phyloP scores from a whole-genome alignment of 1,140 invertebrate genomes.

The Armadillidium nasatum region DNA sequence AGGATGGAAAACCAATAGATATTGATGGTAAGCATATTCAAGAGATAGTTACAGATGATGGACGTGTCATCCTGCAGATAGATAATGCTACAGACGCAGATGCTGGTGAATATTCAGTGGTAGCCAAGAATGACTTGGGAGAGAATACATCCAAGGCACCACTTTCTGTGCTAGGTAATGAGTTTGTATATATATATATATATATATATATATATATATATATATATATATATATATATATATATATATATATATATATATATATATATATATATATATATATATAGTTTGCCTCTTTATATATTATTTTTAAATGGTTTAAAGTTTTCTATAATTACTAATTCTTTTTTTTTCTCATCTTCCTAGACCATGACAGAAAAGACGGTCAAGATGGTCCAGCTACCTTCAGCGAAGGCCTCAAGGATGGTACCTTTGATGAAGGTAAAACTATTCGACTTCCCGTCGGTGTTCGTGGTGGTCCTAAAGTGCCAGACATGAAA shows the following conservation, averaged over 20 bases:
- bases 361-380: slow-evolving; percentile 31
- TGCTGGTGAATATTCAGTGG: slow-evolving; percentile 57
- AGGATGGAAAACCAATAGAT: slow-evolving; percentile 47
- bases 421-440: slow-evolving; percentile 36
- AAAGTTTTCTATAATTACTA: background rate
- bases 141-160: slow-evolving; percentile 51
- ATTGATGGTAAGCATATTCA: slow-evolving; percentile 35
- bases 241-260: too few relatives aligned
- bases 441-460: slow-evolving; percentile 35
- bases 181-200: background rate
- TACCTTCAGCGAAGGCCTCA: slow-evolving; percentile 35
- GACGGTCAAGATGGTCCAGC: slow-evolving; percentile 40
- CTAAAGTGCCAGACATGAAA: slow-evolving; percentile 41
- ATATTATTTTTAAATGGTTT: background rate
- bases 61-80: slow-evolving; percentile 53
- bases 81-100: slow-evolving; percentile 56
- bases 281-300: slow-evolving; percentile 32
- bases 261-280: slow-evolving; percentile 46
- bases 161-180: slow-evolving; percentile 46
- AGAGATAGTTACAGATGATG: slow-evolving; percentile 45
- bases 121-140: slow-evolving; percentile 65
- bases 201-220: too few relatives aligned
- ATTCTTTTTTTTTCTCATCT: too few relatives aligned
- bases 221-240: too few relatives aligned
- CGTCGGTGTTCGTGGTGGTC: slow-evolving; percentile 35